Evolutionary conservation across 2,888 invertebrate genomes (phyloP), one percentile per base, ranked within the genome.

Genomic region (Metallyticus violacea): DNA sequence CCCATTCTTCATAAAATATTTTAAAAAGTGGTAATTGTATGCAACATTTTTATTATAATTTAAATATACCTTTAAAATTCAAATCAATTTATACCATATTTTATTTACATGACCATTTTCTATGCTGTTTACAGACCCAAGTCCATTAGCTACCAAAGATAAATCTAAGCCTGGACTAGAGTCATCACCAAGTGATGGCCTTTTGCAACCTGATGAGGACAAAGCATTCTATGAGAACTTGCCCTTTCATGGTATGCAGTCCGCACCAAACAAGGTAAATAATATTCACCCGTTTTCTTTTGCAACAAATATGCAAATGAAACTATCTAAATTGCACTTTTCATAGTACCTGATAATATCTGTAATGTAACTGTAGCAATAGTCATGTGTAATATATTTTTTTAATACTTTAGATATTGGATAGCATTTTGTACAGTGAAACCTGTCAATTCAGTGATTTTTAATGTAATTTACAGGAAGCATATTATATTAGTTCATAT

Each of bases 161-260:
- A 93, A 92, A 91, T 91, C 91, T 89, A 91, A 91, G 90, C 90
- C 91, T 90, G 92, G 92, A 91, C 90, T 91, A 90, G 91, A 91
- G 90, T 91, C 90, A 80, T 92, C 92, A 9, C 89, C 89, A 82
- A 90, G 89, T 87, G 90, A 90, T 88, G 90, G 89, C 28, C 85
- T 89, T 3, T 79, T 87, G 30, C 85, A 87, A 92, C 95, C 95
- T 93, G 97, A 97, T 92, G 95, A 96, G 92, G 96, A 96, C 90
- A 97, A 97, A 92, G 93, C 93, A 85, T 96, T 96, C 91, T 98
- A 98, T 94, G 98, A 98, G 93, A 98, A 98, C 93, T 95, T 98
- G 91, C 98, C 98, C 91, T 98, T 98, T 95, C 98, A 98, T 92
- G 97, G 97, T 90, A 95, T 98, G 91, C 97, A 97, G 93, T 96